Base-by-base conservation (phyloP, 2,888 invertebrate species). In the Platerodrilus igneus region DNA sequence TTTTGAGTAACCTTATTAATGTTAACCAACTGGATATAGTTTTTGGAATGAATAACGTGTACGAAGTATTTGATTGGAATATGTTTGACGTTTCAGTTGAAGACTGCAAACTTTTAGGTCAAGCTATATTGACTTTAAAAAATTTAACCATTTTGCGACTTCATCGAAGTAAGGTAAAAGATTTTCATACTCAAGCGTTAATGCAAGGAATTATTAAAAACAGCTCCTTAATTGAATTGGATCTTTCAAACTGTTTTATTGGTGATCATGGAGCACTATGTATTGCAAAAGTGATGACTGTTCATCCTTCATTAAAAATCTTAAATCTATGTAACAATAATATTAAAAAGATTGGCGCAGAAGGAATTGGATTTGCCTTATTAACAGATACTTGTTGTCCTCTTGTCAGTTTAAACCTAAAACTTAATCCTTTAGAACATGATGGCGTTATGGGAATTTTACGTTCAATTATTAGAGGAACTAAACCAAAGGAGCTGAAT, bases 201-300 rank as follows among this genome's bases (percentile, higher is more conserved):
- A 67, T 79, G 16, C 75, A 76, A 55, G 69, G 73, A 47, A 49
- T 70, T 11, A 62, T 73, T 11, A 74, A 72, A 45, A 71, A 72
- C 47, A 70, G 68, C 43, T 62, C 44, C 23, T 15, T 52, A 27
- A 70, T 73, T 45, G 78, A 78, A 53, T 55, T 83, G 18, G 78
- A 81, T 59, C 73, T 83, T 30, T 80, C 79, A 41, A 76, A 81
- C 56, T 82, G 81, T 57, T 72, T 75, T 50, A 75, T 82, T 30
- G 75, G 72, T 2, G 75, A 81, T 57, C 68, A 70, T 27, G 82
- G 81, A 0, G 78, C 79, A 54, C 70, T 77, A 38, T 81, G 80
- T 10, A 64, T 82, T 2, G 79, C 77, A 1, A 78, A 78, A 47
- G 72, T 40, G 69, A 74, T 50, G 77, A 75, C 7, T 60, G 77